Evolutionary conservation across 2,113 vertebrate genomes (phyloP), one percentile per base, ranked within the genome.

Genomic region (Chrysochloris asiatica): DNA sequence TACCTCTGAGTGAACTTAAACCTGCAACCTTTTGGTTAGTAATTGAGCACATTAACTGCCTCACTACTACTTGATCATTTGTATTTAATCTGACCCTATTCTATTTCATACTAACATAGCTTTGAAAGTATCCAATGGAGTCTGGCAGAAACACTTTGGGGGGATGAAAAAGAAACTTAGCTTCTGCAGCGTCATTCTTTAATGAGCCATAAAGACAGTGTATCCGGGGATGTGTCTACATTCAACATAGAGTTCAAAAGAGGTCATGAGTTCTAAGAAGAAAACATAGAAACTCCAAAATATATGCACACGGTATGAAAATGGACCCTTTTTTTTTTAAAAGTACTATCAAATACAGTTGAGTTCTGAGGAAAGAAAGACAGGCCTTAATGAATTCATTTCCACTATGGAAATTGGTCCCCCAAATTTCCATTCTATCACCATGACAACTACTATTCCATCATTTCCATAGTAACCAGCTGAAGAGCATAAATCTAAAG

Each of bases 381-480:
- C 2, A 1, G 54, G 41, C 45, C 41, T 94, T 92, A 93, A 93
- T 90, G 95, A 94, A 89, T 94, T 92, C 69, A 92, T 67, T 16
- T 95, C 89, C 61, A 93, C 92, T 89, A 86, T 96, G 95, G 94
- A 97, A 93, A 28, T 0, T 86, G 95, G 95, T 94, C 93, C 86
- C 91, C 80, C 54, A 93, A 96, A 96, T 96, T 93, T 87, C 95
- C 50, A 67, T 93, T 97, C 88, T 38, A 88, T 97, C 38, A 14
- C 97, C 97, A 98, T 98, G 97, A 96, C 97, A 98, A 98, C 97
- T 90, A 52, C 0, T 93, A 93, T 94, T 94, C 95, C 93, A 96
- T 94, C 88, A 94, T 96, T 96, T 93, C 96, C 97, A 97, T 98
- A 95, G 98, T 93, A 98, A 98, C 98, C 77, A 30, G 13, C 84